Conservation (phyloP, 2,888 invertebrate genomes). For the Lymantria dispar region DNA sequence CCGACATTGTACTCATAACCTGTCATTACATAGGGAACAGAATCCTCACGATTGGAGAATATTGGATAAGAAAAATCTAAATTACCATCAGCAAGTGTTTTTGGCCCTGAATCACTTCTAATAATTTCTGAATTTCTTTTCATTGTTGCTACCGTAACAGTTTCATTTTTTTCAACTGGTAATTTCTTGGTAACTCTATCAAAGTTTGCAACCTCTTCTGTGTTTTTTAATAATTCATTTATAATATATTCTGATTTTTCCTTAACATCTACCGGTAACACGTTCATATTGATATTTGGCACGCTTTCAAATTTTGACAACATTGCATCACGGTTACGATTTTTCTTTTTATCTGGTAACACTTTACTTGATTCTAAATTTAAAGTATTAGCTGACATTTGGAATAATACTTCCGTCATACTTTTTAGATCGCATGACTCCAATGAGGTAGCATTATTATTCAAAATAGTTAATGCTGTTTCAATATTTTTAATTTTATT, state of each 20-base stretch:
- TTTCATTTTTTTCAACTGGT: background rate
- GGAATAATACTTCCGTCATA: constrained; percentile 4
- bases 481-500: constrained; percentile 19
- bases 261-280: background rate
- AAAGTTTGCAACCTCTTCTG: background rate
- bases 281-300: background rate
- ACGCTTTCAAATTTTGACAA: background rate
- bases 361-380: background rate
- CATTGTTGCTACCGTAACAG: background rate
- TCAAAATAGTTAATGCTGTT: constrained; percentile 29
- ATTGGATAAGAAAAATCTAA: too few relatives aligned
- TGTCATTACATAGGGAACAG: too few relatives aligned
- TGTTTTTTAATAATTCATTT: background rate
- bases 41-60: too few relatives aligned
- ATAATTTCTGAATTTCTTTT: background rate
- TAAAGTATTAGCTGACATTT: background rate
- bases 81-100: background rate
- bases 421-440: constrained; percentile 2
- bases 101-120: background rate
- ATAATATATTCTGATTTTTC: background rate
- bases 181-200: background rate
- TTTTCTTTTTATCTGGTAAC: background rate
- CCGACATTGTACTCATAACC: too few relatives aligned
- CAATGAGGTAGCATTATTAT: constrained; percentile 18
- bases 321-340: background rate